A percentile compares a stretch with the other conserved stretches of the same genome.
Evolutionary conservation across 1,140 invertebrate species (phyloP).

Genomic region (Myzus persicae): DNA sequence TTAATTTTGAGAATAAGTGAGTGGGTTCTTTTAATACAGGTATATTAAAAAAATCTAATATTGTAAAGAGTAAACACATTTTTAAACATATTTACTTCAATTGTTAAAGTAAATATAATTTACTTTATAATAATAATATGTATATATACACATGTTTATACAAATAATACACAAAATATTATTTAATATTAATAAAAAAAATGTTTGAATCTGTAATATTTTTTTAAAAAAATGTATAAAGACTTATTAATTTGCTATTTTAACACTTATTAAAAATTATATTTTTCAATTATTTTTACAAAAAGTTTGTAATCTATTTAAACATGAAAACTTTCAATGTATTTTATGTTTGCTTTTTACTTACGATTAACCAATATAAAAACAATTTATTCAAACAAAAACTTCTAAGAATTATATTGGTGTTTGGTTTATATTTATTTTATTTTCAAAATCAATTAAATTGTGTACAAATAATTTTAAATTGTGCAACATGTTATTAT

Average conservation of each 20-base stretch:
- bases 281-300: neutral
- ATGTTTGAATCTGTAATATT: neutral
- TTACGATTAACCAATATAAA: neutral
- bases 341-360: neutral
- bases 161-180: neutral
- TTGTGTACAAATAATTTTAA: neutral
- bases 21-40: neutral
- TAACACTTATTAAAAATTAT: neutral
- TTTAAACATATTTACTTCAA: no score
- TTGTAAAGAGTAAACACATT: neutral
- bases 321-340: neutral
- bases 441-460: neutral
- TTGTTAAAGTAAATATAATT: neutral
- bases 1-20: neutral
- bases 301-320: neutral
- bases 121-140: neutral
- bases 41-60: neutral
- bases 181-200: neutral
- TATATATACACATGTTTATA: neutral
- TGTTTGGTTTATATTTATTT: neutral
- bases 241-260: neutral
- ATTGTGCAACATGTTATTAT: neutral
- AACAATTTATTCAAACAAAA: slow-evolving; percentile 10
- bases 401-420: neutral
- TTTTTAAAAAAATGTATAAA: neutral